phyloP scores from a whole-genome alignment of 92 coral and sea anemone species.

The Scolanthus callimorphus region DNA sequence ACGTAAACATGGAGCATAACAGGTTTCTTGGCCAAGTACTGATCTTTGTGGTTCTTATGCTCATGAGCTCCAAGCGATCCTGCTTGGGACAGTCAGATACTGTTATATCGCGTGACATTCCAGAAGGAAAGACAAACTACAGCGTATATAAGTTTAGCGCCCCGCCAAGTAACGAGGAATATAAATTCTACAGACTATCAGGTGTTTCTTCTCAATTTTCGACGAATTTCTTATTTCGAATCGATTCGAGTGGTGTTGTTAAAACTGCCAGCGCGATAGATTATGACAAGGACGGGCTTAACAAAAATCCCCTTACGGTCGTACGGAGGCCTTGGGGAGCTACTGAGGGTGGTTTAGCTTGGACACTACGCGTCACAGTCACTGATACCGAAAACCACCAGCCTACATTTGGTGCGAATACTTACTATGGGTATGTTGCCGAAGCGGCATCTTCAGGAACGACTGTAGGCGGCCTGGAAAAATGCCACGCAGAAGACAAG shows the following conservation, averaged over 20 bases:
- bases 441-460: constrained; percentile 41
- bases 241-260: constrained; percentile 62
- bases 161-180: constrained; percentile 55
- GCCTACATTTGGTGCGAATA: constrained; percentile 59
- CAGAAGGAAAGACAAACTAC: constrained; percentile 37
- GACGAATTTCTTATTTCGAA: constrained; percentile 54
- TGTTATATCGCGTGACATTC: constrained; percentile 9
- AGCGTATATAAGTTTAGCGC: constrained; percentile 45
- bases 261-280: constrained; percentile 51
- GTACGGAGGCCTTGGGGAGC: constrained; percentile 53
- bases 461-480: constrained; percentile 60
- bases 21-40: constrained; percentile 10
- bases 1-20: constrained; percentile 22
- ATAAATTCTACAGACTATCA: constrained; percentile 51
- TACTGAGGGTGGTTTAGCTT: constrained; percentile 56
- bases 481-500: constrained; percentile 73
- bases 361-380: constrained; percentile 51
- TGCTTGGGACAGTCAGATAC: constrained; percentile 8
- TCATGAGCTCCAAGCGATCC: constrained; percentile 2
- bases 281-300: constrained; percentile 44
- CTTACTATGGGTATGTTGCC: constrained; percentile 56
- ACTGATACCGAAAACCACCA: constrained; percentile 62
- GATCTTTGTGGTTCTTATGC: neutral
- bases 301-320: constrained; percentile 51
- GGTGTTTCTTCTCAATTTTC: constrained; percentile 32